Percentiles rank a stretch among this genome's conserved stretches.
Conservation (phyloP, 2,113 vertebrate genomes). For the Prolemur simus region DNA sequence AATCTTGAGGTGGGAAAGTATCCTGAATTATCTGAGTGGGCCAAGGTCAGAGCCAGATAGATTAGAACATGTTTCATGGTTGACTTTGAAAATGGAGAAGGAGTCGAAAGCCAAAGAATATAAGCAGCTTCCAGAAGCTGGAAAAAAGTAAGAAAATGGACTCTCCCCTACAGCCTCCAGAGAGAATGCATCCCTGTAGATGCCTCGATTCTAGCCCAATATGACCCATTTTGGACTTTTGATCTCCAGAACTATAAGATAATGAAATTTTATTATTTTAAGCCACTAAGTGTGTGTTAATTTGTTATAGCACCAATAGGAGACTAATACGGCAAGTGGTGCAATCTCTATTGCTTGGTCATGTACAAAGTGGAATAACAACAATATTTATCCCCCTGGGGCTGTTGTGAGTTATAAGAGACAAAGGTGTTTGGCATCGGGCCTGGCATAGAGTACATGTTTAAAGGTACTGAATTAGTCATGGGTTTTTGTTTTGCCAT, state of each 20-base stretch:
- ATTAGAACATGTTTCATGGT: rapidly evolving
- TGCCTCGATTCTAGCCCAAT: neutral
- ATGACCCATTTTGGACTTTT: neutral
- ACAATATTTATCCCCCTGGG: neutral
- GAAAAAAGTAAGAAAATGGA: neutral
- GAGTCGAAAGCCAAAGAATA: neutral
- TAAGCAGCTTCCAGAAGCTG: neutral
- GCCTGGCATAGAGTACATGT: too few species aligned
- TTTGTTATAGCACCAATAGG: neutral
- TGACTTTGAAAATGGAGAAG: neutral
- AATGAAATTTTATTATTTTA: neutral
- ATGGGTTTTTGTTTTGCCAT: neutral
- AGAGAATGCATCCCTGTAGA: neutral
- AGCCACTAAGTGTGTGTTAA: neutral
- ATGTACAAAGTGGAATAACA: neutral
- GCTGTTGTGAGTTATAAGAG: neutral
- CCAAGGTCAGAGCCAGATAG: neutral
- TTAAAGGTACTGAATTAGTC: neutral
- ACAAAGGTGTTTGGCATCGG: neutral
- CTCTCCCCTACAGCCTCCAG: neutral
- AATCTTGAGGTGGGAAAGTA: neutral
- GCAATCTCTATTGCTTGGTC: neutral
- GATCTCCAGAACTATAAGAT: neutral
- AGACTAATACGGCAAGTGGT: neutral
- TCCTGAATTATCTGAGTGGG: neutral